phyloP scores from a whole-genome alignment of 2,888 invertebrate species.

The Zaprionus obscuricornis region DNA sequence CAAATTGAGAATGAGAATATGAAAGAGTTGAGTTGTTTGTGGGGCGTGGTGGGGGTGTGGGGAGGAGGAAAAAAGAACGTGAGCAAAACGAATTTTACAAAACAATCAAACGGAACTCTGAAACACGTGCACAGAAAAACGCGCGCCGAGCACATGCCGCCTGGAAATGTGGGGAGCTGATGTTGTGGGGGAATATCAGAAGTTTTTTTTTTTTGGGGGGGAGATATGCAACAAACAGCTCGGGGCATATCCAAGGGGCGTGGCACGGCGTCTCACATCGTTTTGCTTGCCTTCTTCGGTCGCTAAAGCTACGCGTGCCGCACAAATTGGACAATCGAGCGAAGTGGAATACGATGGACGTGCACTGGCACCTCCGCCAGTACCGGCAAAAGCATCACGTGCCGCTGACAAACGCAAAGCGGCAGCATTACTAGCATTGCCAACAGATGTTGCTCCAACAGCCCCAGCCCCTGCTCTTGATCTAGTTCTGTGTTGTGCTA shows the following conservation, averaged over 20 bases:
- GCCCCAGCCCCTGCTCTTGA: too few relatives aligned
- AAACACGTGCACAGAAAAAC: slow-evolving; percentile 73
- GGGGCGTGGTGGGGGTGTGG: slow-evolving; percentile 10
- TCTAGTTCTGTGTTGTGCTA: too few relatives aligned
- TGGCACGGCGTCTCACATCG: slow-evolving; percentile 56
- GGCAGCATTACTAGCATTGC: too few relatives aligned
- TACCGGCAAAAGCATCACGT: slow-evolving; percentile 43
- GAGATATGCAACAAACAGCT: too few relatives aligned
- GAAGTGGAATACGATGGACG: slow-evolving; percentile 60
- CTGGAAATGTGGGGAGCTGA: slow-evolving; percentile 3
- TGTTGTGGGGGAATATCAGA: not conserved
- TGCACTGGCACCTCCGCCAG: too few relatives aligned
- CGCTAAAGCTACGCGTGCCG: slow-evolving; percentile 52
- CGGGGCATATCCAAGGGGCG: slow-evolving; percentile 24
- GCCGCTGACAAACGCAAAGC: slow-evolving; percentile 23
- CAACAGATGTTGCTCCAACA: not conserved
- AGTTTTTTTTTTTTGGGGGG: too few relatives aligned
- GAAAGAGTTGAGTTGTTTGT: too few relatives aligned
- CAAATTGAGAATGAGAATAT: slow-evolving; percentile 11
- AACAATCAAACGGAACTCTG: slow-evolving; percentile 72
- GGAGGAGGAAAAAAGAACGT: slow-evolving; percentile 36
- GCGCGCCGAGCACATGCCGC: slow-evolving; percentile 44
- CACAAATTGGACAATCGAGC: slow-evolving; percentile 76
- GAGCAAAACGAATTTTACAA: slow-evolving; percentile 77
- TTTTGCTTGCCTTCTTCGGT: slow-evolving; percentile 81